A percentile compares a stretch with the other conserved stretches of the same genome.
Conservation (phyloP, 2,113 vertebrate genomes). For the Cathartes aura region DNA sequence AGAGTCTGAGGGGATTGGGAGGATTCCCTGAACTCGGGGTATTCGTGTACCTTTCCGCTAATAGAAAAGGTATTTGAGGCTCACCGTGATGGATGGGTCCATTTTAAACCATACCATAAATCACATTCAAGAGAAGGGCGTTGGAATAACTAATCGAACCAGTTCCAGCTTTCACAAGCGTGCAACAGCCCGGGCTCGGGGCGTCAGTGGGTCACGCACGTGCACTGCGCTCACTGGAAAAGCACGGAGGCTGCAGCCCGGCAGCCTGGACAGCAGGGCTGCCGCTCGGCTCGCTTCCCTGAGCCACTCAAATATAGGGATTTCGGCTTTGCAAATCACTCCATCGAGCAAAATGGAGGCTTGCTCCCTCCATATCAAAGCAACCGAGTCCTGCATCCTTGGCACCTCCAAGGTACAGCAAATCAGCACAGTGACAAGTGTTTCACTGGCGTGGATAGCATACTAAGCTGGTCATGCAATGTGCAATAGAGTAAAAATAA, state of each 20-base stretch:
- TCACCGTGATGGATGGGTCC: not conserved
- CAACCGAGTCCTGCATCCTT: not conserved
- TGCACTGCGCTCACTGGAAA: not conserved
- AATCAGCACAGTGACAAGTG: fast-evolving
- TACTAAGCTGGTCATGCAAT: too few species aligned
- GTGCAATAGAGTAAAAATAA: too few species aligned
- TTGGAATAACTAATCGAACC: not conserved
- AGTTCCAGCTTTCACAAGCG: not conserved
- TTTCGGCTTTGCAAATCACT: not conserved
- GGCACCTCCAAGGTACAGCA: not conserved
- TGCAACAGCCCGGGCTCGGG: fast-evolving
- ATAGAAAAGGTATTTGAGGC: not conserved
- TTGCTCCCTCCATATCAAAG: not conserved
- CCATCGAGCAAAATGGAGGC: not conserved
- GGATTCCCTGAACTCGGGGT: not conserved
- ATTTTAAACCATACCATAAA: not conserved
- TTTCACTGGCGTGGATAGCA: fast-evolving
- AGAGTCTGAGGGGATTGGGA: not conserved
- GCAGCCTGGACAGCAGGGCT: too few species aligned
- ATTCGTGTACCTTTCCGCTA: not conserved
- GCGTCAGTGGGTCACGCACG: fast-evolving
- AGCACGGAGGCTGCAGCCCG: too few species aligned
- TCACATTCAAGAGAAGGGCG: not conserved
- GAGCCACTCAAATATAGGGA: not conserved
- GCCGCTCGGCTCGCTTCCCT: not conserved